Conservation (phyloP, 2,888 invertebrate species). For the Megaustenia siamemsis region DNA sequence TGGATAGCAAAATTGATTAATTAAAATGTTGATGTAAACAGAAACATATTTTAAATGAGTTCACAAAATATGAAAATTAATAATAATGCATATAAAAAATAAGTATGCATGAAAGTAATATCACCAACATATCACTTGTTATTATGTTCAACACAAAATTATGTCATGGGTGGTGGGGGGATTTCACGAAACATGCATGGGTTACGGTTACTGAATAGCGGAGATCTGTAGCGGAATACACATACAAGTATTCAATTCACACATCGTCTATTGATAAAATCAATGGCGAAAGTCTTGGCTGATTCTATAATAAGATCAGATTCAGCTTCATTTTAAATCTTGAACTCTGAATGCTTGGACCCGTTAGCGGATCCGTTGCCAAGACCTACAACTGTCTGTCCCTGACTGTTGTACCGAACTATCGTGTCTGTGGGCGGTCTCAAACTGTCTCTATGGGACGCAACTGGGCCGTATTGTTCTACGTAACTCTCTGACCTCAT, state of each 20-base stretch:
- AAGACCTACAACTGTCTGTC: slow-evolving; percentile 76
- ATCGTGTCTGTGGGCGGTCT: slow-evolving; percentile 75
- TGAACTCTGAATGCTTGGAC: slow-evolving; percentile 64
- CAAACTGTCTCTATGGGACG: slow-evolving; percentile 68
- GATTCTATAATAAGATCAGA: background rate
- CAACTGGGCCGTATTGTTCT: slow-evolving; percentile 75
- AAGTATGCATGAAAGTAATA: slow-evolving; percentile 17
- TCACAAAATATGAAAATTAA: background rate
- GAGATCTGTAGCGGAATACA: background rate
- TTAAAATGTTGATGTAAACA: background rate
- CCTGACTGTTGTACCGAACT: slow-evolving; percentile 78
- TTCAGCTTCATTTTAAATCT: slow-evolving; percentile 59
- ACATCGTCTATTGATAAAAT: background rate
- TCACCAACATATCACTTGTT: slow-evolving; percentile 9
- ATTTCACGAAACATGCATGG: background rate
- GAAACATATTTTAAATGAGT: background rate
- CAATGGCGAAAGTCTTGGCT: background rate
- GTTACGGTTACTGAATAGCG: background rate
- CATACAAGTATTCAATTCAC: background rate
- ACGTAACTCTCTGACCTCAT: slow-evolving; percentile 78
- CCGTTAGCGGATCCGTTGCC: slow-evolving; percentile 71
- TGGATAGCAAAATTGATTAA: background rate
- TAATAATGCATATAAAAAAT: slow-evolving; percentile 11
- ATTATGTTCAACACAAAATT: background rate
- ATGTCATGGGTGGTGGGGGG: background rate